Evolutionary conservation across 2,888 invertebrate species (phyloP), one percentile per base, ranked within the genome.

Genomic region (Phlogophora meticulosa): DNA sequence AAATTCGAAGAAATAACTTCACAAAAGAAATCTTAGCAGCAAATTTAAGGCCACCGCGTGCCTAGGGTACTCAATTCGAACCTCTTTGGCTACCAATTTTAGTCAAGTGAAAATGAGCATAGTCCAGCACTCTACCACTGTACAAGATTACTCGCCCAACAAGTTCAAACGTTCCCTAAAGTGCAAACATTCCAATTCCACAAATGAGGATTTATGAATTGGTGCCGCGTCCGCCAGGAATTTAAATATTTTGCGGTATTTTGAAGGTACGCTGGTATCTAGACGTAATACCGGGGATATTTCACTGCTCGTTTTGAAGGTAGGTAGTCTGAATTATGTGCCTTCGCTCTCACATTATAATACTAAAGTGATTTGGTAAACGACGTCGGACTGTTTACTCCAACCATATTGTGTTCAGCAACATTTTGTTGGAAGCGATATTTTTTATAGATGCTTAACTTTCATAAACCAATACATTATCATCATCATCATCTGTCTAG

Each of bases 201-300:
- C 45, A 63, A 78, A 69, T 67, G 64, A 65, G 46, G 56, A 70
- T 73, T 76, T 73, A 79, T 70, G 62, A 68, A 72, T 70, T 48
- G 36, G 36, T 46, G 20, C 56, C 70, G 36, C 67, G 69, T 59
- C 53, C 24, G 32, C n/a, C 13, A 36, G 59, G 49, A 78, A 80
- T 76, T 78, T 53, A 68, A 80, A 78, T 80, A 80, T 71, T 78
- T 70, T 53, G 65, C 65, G 70, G 68, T 70, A 63, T 72, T 78
- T 62, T 24, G 49, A 28, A 58, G 59, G 42, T 45, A 15, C 32
- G 51, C 20, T 20, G 59, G 56, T 49, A 61, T 59, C 42, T 51
- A 36, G 64, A n/a, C 36, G 13, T 10, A 55, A 38, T 64, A 32
- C 32, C 55, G 32, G 7, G 55, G 45, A 69, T 76, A 64, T 65